phyloP scores from a whole-genome alignment of 1,140 invertebrate genomes.

The Drosophila albomicans region DNA sequence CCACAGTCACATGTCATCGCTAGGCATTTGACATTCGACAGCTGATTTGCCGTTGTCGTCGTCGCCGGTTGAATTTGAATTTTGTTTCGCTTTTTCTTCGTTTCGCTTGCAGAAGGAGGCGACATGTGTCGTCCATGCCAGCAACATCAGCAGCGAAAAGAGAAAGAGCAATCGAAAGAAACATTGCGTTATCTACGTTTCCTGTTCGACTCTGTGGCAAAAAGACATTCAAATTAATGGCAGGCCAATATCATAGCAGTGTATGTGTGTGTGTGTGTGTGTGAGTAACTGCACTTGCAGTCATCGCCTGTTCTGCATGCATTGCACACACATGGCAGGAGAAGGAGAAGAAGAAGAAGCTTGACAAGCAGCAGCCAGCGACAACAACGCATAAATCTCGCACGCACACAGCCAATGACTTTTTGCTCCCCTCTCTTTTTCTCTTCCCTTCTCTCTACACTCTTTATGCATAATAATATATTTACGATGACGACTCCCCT shows the following conservation, averaged over 20 bases:
- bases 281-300: slow-evolving; percentile 9
- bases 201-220: slow-evolving; percentile 54
- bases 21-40: slow-evolving; percentile 46
- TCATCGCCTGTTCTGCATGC: slow-evolving; percentile 51
- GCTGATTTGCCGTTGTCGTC: slow-evolving; percentile 36
- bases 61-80: slow-evolving; percentile 58
- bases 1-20: slow-evolving; percentile 39
- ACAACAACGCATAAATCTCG: slow-evolving; percentile 56
- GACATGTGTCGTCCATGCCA: no score
- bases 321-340: slow-evolving; percentile 54
- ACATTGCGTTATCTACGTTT: slow-evolving; percentile 71
- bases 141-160: background rate
- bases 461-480: background rate
- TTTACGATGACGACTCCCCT: no score
- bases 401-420: slow-evolving; percentile 24
- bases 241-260: slow-evolving; percentile 51
- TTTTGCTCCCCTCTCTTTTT: no score
- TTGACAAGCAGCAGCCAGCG: slow-evolving; percentile 20
- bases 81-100: background rate
- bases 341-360: slow-evolving; percentile 14
- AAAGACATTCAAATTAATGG: slow-evolving; percentile 65
- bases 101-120: background rate
- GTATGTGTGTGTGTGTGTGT: background rate
- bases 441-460: no score
- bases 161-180: slow-evolving; percentile 14